phyloP scores from a whole-genome alignment of 2,888 invertebrate genomes.

The Loripinus fragilis region DNA sequence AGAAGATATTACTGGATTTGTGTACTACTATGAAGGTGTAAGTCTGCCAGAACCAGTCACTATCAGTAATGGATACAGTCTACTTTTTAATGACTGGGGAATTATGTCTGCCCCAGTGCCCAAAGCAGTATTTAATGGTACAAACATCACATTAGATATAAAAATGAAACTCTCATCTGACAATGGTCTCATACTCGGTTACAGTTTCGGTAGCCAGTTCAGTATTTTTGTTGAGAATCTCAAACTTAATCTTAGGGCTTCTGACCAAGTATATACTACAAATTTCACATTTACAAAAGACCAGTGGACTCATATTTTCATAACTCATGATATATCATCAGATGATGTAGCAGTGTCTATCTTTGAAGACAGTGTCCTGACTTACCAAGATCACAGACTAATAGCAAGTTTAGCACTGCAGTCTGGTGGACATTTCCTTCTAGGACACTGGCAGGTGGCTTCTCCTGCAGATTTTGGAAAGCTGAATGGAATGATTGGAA shows the following conservation, averaged over 20 bases:
- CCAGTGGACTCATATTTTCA: conserved; percentile 58
- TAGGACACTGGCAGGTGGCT: conserved; percentile 56
- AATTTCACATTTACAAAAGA: conserved; percentile 20
- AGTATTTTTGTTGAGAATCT: conserved; percentile 25
- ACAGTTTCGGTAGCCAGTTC: conserved; percentile 39
- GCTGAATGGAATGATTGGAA: conserved; percentile 47
- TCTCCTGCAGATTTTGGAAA: conserved; percentile 43
- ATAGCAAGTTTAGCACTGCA: conserved; percentile 27
- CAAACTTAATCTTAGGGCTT: not conserved
- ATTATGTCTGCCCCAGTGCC: conserved; percentile 48
- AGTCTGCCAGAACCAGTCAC: conserved; percentile 32
- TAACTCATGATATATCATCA: conserved; percentile 42
- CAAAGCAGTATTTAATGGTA: conserved; percentile 5
- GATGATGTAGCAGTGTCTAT: conserved; percentile 22
- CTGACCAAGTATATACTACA: conserved; percentile 31
- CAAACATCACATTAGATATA: conserved; percentile 36
- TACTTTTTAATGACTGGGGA: conserved; percentile 56
- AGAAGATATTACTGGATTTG: conserved; percentile 16
- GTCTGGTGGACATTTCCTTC: conserved; percentile 44
- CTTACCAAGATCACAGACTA: not conserved
- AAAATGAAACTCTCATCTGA: conserved; percentile 28
- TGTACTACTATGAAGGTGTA: conserved; percentile 35
- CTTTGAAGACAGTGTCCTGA: conserved; percentile 13
- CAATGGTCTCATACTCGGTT: conserved; percentile 50
- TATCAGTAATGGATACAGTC: conserved; percentile 50